These are phyloP conservation scores for Girardinus metallicus DNA, from an alignment of 2,797 vertebrate species.

Conservation along the genomic window DNA sequence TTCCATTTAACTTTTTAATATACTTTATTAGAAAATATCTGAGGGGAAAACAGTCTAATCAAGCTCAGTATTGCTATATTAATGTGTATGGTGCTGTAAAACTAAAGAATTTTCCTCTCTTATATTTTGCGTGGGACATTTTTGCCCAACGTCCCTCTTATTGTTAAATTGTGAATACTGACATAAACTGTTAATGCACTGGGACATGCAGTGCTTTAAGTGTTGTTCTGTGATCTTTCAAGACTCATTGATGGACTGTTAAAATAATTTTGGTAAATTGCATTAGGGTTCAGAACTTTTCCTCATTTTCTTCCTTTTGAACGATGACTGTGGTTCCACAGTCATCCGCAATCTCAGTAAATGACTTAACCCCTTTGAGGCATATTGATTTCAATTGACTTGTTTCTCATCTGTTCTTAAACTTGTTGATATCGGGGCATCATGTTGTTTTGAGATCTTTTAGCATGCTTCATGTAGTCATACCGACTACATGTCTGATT, in stretches of 20 bases:
- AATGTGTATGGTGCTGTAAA: not conserved
- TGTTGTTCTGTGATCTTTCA: not conserved
- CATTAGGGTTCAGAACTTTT: not conserved
- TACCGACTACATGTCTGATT: not conserved
- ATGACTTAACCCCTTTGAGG: not conserved
- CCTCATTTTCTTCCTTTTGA: not conserved
- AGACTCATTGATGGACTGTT: not conserved
- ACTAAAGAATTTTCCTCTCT: not conserved
- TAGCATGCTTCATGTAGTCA: not conserved
- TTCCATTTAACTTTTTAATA: not conserved
- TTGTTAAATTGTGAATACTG: not conserved
- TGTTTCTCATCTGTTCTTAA: not conserved
- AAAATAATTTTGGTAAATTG: not conserved
- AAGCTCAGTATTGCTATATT: not conserved
- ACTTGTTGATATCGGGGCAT: not conserved
- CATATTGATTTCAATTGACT: not conserved
- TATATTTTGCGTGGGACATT: not conserved
- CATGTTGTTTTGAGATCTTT: not conserved
- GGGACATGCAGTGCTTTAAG: not conserved
- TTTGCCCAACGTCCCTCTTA: not conserved
- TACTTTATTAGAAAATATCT: not conserved
- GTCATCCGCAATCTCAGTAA: not conserved
- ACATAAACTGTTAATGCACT: not conserved
- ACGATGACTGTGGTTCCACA: not conserved
- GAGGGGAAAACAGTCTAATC: not conserved